phyloP scores from a whole-genome alignment of 2,888 invertebrate species.

The Aleiodes leptofemur region DNA sequence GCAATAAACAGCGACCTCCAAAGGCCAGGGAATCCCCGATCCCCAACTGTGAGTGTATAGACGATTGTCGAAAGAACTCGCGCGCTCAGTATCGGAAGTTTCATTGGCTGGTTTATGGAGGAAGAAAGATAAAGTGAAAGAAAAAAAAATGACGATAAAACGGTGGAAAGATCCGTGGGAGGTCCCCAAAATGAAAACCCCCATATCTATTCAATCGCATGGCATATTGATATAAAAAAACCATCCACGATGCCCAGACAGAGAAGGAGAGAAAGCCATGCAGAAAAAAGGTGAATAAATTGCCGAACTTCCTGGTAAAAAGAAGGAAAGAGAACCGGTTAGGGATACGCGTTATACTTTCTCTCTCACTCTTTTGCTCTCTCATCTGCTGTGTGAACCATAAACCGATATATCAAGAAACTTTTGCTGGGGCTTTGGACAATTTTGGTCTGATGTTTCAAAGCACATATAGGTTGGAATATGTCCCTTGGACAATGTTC shows the following conservation, averaged over 20 bases:
- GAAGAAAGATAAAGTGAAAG: slow-evolving; percentile 37
- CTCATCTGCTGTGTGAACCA: slow-evolving; percentile 39
- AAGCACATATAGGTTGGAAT: slow-evolving; percentile 38
- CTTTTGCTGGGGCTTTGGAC: slow-evolving; percentile 52
- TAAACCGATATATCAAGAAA: slow-evolving; percentile 63
- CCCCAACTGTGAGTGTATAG: slow-evolving; percentile 23
- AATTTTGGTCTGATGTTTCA: slow-evolving; percentile 33
- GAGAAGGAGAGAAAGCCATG: slow-evolving; percentile 47
- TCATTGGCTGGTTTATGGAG: slow-evolving; percentile 59
- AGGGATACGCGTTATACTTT: slow-evolving; percentile 46
- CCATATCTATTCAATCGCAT: slow-evolving; percentile 58
- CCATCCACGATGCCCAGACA: slow-evolving; percentile 53
- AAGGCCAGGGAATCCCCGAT: slow-evolving; percentile 29
- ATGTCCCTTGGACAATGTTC: slow-evolving; percentile 42
- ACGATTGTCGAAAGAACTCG: slow-evolving; percentile 43
- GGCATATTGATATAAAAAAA: slow-evolving; percentile 66
- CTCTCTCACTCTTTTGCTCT: slow-evolving; percentile 29
- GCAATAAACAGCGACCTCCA: not conserved
- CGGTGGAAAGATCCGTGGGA: slow-evolving; percentile 56
- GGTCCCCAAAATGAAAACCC: slow-evolving; percentile 58
- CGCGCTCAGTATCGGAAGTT: slow-evolving; percentile 53
- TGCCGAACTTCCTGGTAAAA: slow-evolving; percentile 62
- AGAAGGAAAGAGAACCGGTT: slow-evolving; percentile 41
- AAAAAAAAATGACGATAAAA: slow-evolving; percentile 46
- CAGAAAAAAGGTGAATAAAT: slow-evolving; percentile 68